phyloP scores from a whole-genome alignment of 37 sponge, comb jelly and placozoan species.

The Halichondria panicea region DNA sequence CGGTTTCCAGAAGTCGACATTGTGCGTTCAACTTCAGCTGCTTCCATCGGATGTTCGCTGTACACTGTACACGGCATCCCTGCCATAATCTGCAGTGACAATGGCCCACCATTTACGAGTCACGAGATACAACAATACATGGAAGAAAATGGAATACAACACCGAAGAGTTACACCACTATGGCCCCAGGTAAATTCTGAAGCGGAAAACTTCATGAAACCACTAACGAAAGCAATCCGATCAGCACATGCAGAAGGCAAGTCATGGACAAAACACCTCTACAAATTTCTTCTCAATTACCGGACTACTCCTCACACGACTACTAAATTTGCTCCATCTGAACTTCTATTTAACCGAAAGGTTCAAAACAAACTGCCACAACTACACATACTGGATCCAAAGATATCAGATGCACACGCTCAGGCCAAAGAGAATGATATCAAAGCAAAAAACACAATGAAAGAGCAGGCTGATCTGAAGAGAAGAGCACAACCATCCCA shows the following conservation, averaged over 20 bases:
- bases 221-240: slow-evolving; percentile 38
- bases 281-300: slow-evolving; percentile 33
- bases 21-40: slow-evolving; percentile 31
- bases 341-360: slow-evolving; percentile 33
- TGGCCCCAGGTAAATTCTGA: slow-evolving; percentile 48
- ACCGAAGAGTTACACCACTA: slow-evolving; percentile 14
- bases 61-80: slow-evolving; percentile 29
- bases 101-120: slow-evolving; percentile 28
- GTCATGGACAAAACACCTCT: slow-evolving; percentile 26
- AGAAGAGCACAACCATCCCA: slow-evolving; percentile 16
- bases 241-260: slow-evolving; percentile 44
- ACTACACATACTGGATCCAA: slow-evolving; percentile 9
- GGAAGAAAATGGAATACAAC: slow-evolving; percentile 26
- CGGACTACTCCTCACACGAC: slow-evolving; percentile 36
- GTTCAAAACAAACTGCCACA: slow-evolving; percentile 43
- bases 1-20: slow-evolving; percentile 25
- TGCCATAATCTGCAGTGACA: slow-evolving; percentile 16
- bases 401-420: not conserved
- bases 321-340: slow-evolving; percentile 13
- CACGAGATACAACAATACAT: slow-evolving; percentile 14
- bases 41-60: slow-evolving; percentile 7
- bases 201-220: slow-evolving; percentile 40
- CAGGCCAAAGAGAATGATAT: slow-evolving; percentile 22
- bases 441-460: slow-evolving; percentile 35
- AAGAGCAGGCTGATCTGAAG: not conserved